Percentiles rank a stretch among this genome's conserved stretches.
Evolutionary conservation across 2,888 invertebrate genomes (phyloP).

Genomic region (Nebria brevicollis): DNA sequence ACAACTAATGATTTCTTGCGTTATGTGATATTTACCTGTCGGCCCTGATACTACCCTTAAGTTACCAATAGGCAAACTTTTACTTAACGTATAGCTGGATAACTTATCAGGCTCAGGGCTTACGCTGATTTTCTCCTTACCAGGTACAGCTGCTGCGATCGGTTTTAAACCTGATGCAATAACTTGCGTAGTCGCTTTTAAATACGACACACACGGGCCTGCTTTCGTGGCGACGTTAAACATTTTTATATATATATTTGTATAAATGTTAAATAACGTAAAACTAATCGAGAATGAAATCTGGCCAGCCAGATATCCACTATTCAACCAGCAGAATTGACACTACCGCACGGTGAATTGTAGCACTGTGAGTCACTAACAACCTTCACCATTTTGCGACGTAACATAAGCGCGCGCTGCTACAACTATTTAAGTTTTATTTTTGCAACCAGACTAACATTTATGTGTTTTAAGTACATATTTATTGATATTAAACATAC

Average conservation of each 20-base stretch:
- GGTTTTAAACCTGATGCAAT: slow-evolving; percentile 76
- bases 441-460: no score
- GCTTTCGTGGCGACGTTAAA: slow-evolving; percentile 63
- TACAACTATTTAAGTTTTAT: no score
- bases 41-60: slow-evolving; percentile 70
- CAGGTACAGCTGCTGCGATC: slow-evolving; percentile 60
- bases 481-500: not conserved
- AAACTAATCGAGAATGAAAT: slow-evolving; percentile 22
- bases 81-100: slow-evolving; percentile 68
- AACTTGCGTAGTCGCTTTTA: slow-evolving; percentile 74
- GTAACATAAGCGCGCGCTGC: not conserved
- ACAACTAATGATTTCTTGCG: slow-evolving; percentile 52
- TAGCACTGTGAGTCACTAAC: not conserved
- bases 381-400: not conserved
- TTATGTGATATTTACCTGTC: slow-evolving; percentile 63
- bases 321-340: slow-evolving; percentile 15
- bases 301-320: slow-evolving; percentile 26
- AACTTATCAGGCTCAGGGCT: slow-evolving; percentile 64
- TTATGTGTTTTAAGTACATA: no score
- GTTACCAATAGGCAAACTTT: slow-evolving; percentile 70
- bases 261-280: slow-evolving; percentile 2
- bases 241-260: slow-evolving; percentile 19
- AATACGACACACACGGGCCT: slow-evolving; percentile 72
- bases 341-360: slow-evolving; percentile 13
- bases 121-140: slow-evolving; percentile 63